A percentile compares a stretch with the other conserved stretches of the same genome.
Conservation (phyloP, 2,888 invertebrate genomes). For the Agrypnus murinus region DNA sequence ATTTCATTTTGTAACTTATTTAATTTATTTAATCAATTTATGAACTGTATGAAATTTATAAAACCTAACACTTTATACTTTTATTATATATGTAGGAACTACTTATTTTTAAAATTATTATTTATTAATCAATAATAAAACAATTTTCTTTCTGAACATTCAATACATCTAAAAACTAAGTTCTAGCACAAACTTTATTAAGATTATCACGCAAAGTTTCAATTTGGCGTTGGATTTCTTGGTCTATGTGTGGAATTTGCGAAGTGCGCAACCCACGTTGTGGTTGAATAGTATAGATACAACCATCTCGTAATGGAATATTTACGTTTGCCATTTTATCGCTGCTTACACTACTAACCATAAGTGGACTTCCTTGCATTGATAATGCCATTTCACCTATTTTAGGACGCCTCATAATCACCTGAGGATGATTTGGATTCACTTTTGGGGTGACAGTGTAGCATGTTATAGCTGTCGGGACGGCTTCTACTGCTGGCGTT, state of each 20-base stretch:
- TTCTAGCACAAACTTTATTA: constrained; percentile 57
- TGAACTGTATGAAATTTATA: no score
- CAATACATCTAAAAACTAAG: no score
- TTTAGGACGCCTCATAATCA: constrained; percentile 76
- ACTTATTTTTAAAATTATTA: no score
- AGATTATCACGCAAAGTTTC: constrained; percentile 73
- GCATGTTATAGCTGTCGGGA: constrained; percentile 53
- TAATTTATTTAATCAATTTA: no score
- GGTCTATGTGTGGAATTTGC: constrained; percentile 69
- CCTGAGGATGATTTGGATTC: constrained; percentile 77
- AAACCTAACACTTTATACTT: no score
- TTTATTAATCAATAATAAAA: no score
- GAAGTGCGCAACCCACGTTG: constrained; percentile 71
- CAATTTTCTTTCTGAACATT: no score
- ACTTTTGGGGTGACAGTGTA: constrained; percentile 71
- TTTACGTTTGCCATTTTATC: constrained; percentile 79
- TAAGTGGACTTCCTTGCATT: constrained; percentile 79
- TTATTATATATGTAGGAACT: no score
- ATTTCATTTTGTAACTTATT: no score
- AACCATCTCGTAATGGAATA: constrained; percentile 79
- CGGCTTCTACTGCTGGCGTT: constrained; percentile 55
- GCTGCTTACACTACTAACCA: constrained; percentile 72
- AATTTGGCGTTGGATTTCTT: constrained; percentile 71
- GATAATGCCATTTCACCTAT: constrained; percentile 81
- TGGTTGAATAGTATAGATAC: constrained; percentile 77